phyloP scores from a whole-genome alignment of 2,113 vertebrate species.

The Lasiurus cinereus region DNA sequence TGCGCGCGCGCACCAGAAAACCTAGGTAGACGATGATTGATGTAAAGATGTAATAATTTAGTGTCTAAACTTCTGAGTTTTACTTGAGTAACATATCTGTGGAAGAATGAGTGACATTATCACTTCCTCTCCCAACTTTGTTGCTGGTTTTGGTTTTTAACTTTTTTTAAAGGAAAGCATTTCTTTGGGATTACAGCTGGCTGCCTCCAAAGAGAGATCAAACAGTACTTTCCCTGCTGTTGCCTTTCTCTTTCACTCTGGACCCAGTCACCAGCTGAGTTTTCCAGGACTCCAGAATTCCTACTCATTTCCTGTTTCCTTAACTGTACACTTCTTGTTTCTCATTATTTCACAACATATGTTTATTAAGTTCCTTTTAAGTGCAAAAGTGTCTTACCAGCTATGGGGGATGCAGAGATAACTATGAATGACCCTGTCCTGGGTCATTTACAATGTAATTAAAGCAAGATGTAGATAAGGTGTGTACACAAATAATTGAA shows the following conservation, averaged over 20 bases:
- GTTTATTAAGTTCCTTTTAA: background rate
- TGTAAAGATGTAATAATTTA: background rate
- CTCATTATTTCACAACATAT: conserved; percentile 55
- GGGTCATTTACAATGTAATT: background rate
- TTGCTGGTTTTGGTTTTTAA: background rate
- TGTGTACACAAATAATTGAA: background rate
- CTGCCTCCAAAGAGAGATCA: conserved; percentile 42
- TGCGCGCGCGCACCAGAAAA: background rate
- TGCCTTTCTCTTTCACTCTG: conserved; percentile 10
- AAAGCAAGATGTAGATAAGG: background rate
- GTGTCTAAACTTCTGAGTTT: background rate
- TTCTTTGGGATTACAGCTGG: conserved; percentile 70
- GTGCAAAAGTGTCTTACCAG: background rate
- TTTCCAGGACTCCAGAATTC: background rate
- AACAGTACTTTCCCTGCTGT: conserved; percentile 41
- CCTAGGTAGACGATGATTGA: background rate
- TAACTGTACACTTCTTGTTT: conserved; percentile 49
- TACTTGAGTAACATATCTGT: conserved; percentile 17
- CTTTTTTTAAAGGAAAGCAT: conserved; percentile 30
- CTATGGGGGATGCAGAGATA: background rate
- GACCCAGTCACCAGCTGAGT: conserved; percentile 42
- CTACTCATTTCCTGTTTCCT: background rate
- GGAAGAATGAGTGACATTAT: conserved; percentile 47
- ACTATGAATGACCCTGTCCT: background rate
- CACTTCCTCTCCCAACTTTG: conserved; percentile 62